These are phyloP conservation scores for Perodicticus potto DNA, from an alignment of 2,797 vertebrate genomes.

Conservation along the genomic window DNA sequence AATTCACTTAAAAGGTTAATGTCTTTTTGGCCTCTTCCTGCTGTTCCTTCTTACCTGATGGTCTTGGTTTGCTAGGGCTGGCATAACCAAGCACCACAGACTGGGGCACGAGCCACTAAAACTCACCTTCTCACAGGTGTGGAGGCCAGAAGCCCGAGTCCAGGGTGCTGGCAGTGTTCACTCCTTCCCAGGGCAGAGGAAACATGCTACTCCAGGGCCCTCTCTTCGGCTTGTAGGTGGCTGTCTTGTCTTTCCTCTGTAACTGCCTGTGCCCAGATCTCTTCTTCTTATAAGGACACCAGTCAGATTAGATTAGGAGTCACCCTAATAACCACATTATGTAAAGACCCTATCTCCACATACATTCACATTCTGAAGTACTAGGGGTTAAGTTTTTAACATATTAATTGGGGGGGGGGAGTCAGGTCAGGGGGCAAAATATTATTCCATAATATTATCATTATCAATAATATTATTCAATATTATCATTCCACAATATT, in stretches of 20 bases:
- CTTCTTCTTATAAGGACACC: background rate
- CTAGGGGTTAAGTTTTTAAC: background rate
- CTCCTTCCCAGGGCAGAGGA: background rate
- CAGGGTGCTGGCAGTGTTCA: too few species aligned
- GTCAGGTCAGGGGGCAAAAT: too few species aligned
- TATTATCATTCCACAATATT: background rate
- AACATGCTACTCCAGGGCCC: too few species aligned
- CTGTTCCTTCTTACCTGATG: background rate
- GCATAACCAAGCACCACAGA: background rate
- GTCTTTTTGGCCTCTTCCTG: background rate
- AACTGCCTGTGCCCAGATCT: background rate
- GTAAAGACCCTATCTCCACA: background rate
- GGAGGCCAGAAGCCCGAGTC: background rate
- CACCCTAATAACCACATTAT: background rate
- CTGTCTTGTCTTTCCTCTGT: background rate
- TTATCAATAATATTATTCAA: too few species aligned
- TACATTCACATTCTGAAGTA: background rate
- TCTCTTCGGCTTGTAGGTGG: background rate
- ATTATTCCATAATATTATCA: background rate
- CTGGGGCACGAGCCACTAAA: background rate
- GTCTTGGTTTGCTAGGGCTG: background rate
- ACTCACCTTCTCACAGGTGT: background rate
- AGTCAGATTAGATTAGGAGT: background rate
- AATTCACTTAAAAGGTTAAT: background rate
- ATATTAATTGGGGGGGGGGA: background rate